Evolutionary conservation across 2,113 vertebrate genomes (phyloP).

Genomic region (Oreochromis spilurus): DNA sequence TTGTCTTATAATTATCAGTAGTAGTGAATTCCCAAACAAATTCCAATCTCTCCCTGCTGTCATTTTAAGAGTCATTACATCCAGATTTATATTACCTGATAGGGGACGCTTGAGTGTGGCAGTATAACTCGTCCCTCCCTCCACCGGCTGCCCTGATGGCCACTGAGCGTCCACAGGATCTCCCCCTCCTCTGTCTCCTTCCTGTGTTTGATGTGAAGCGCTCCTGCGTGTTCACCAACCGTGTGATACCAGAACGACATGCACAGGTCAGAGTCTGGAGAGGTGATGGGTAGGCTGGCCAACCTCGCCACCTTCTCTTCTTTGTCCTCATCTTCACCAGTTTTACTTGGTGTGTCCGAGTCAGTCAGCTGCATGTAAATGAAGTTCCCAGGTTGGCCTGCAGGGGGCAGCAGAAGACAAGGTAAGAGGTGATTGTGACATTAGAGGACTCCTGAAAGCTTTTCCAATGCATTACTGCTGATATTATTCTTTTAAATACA

Average conservation of each 20-base stretch:
- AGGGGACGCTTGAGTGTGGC: constrained; percentile 77
- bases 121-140: constrained; percentile 85
- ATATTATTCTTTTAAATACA: not conserved
- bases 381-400: constrained; percentile 88
- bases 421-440: not conserved
- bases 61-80: not conserved
- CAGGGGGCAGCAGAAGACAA: constrained; percentile 31
- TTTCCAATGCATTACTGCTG: not conserved
- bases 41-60: not conserved
- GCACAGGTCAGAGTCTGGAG: constrained; percentile 79
- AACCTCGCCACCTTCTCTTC: constrained; percentile 72
- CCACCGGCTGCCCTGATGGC: constrained; percentile 82
- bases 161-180: constrained; percentile 76
- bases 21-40: not conserved
- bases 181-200: constrained; percentile 62
- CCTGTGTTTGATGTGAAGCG: constrained; percentile 81
- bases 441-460: not conserved
- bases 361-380: constrained; percentile 80
- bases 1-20: not conserved
- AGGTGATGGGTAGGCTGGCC: constrained; percentile 79
- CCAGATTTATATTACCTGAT: constrained; percentile 71
- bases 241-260: constrained; percentile 97
- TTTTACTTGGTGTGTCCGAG: not conserved
- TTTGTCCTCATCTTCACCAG: not conserved
- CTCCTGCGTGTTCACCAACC: constrained; percentile 73